phyloP scores from a whole-genome alignment of 2,113 vertebrate species.

The Piprites chloris region DNA sequence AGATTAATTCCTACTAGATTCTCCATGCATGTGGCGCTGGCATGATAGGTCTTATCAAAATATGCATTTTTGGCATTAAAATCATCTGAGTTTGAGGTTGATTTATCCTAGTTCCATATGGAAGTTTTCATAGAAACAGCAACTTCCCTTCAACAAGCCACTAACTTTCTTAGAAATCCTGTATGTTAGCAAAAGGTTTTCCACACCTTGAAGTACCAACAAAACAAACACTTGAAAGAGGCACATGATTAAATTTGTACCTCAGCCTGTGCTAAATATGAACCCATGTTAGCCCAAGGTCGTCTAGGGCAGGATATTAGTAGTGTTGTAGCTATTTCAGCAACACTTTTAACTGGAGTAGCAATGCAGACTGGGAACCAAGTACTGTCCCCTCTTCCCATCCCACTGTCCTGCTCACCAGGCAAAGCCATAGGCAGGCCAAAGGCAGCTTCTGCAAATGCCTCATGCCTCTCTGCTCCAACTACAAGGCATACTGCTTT shows the following conservation, averaged over 20 bases:
- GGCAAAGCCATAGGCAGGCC: not conserved
- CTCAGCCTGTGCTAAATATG: not conserved
- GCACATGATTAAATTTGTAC: too few species aligned
- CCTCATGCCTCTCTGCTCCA: not conserved
- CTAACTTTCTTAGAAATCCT: not conserved
- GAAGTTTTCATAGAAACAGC: not conserved
- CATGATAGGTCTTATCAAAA: not conserved
- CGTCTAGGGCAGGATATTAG: not conserved
- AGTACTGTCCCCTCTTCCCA: not conserved
- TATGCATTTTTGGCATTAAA: not conserved
- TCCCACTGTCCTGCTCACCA: not conserved
- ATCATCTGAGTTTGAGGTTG: not conserved
- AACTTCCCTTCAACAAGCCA: not conserved
- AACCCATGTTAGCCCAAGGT: not conserved
- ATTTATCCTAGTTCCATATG: not conserved
- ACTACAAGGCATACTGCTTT: not conserved
- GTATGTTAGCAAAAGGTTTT: not conserved
- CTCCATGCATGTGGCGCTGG: too few species aligned
- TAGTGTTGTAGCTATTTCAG: fast-evolving
- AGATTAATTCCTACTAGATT: not conserved
- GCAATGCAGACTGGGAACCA: not conserved
- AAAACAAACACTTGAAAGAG: not conserved
- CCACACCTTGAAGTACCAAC: not conserved
- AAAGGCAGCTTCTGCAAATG: not conserved
- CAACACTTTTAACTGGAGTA: not conserved